Evolutionary conservation across 2,113 vertebrate genomes (phyloP), one percentile per base, ranked within the genome.

Genomic region (Alces alces): DNA sequence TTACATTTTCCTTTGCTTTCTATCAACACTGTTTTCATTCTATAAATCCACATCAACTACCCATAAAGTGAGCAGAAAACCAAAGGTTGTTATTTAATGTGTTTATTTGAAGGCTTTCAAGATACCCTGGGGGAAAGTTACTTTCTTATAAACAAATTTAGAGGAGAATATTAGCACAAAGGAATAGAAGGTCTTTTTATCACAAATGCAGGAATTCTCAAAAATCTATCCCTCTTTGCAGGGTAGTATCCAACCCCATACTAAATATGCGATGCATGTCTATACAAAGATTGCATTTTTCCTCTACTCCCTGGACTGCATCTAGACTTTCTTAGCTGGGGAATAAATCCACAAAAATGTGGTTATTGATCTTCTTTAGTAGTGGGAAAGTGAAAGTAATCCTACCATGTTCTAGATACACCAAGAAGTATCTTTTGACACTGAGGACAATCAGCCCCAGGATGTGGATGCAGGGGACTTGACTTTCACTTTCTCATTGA

Each of bases 1-100:
- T 97, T 92, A 96, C 61, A 93, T 84, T 97, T 87, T 95, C 80
- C 87, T 94, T 94, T 95, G 91, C 78, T 96, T 94, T 97, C 94
- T 93, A 47, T 92, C 80, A 96, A 93, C 47, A 80, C 66, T 94
- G 50, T 79, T 91, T 96, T 97, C 78, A 79, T 86, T 93, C 83
- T 96, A 61, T 7, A 79, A 87, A 60, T 82, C 28, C 86, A 94
- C 50, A 91, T 82, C 78, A 86, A 79, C 86, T 86, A 70, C 55
- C 54, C 23, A 16, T 78, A 86, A 97, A 96, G 57, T 85, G 86
- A 95, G 55, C 93, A 96, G 96, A 97, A 97, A 93, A 60, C 73
- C 58, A 57, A 61, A 83, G 70, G 61, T 79, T 85, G 27, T 79
- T 91, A 78, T 91, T 95, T 89, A 57, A 52, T 54, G 50, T 93